Evolutionary conservation across 2,888 invertebrate genomes (phyloP).

Genomic region (Zootermopsis nevadensis): DNA sequence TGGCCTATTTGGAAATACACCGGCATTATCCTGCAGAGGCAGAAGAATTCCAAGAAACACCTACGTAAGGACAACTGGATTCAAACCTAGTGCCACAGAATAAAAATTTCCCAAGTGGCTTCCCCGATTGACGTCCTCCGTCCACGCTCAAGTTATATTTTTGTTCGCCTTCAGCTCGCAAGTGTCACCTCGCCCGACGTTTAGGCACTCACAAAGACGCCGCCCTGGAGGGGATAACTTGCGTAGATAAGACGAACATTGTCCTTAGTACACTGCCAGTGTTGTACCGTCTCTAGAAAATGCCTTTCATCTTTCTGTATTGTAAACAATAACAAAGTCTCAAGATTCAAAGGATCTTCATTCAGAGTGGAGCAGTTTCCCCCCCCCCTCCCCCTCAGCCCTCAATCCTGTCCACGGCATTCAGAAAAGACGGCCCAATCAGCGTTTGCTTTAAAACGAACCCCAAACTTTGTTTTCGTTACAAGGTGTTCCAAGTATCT

Average conservation of each 20-base stretch:
- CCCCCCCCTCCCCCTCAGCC: background rate
- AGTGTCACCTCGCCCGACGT: too few relatives aligned
- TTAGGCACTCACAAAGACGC: background rate
- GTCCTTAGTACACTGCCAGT: background rate
- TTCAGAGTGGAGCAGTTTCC: background rate
- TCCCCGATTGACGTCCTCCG: too few relatives aligned
- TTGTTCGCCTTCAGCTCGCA: too few relatives aligned
- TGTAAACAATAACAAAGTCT: slow-evolving; percentile 4
- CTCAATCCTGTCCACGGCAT: too few relatives aligned
- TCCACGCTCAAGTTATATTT: too few relatives aligned
- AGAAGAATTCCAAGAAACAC: too few relatives aligned
- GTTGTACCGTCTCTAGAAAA: slow-evolving; percentile 1
- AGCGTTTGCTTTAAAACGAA: background rate
- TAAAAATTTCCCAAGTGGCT: too few relatives aligned
- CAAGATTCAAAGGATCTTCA: background rate
- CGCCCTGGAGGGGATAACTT: background rate
- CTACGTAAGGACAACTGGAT: too few relatives aligned
- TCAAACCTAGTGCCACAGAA: too few relatives aligned
- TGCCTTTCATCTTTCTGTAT: background rate
- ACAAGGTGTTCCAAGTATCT: background rate
- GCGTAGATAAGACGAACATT: background rate
- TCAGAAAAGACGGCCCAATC: background rate
- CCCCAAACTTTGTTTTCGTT: background rate
- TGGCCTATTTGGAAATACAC: too few relatives aligned
- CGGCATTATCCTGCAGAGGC: too few relatives aligned